Evolutionary conservation across 2,888 invertebrate genomes (phyloP), one percentile per base, ranked within the genome.

Genomic region (Diarsia dahlii): DNA sequence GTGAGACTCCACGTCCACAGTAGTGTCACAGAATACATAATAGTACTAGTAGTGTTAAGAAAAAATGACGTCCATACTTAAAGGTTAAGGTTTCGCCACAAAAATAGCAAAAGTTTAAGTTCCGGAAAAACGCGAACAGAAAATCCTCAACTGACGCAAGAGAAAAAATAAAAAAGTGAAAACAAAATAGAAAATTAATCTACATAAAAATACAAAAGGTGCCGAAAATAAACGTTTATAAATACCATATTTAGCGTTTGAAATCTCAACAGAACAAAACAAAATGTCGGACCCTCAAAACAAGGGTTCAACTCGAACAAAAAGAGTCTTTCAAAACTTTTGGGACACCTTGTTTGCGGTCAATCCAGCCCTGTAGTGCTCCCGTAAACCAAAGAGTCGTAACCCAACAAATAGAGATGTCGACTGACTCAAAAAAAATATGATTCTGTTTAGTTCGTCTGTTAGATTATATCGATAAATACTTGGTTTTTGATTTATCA

Each of bases 241-340:
- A 78, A 78, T 18, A 54, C 12, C 20, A 28, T 62, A 69, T 78
- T 69, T 48, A 78, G 52, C 71, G n/a, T 62, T 48, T 50, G 9
- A 48, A 50, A 50, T 48, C n/a, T 75, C 46, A 15, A 77, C 71
- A 70, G 72, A 52, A 45, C 58, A 54, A 65, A 50, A 28, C 52
- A 54, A 58, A 65, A 50, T 13, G 18, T 48, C 12, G 50, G 45
- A 6, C 34, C 10, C 20, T 34, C n/a, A 20, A 39, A 34, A 9
- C 58, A 3, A 48, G 56, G 23, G 8, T 50, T 34, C 10, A 60
- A 69, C 39, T 65, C 10, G 54, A 67, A 68, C 63, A 76, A 65
- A 60, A 77, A 77, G 63, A 68, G 34, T 60, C 60, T 82, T 64
- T 23, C 20, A 82, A 80, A 79, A 70, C 34, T 70, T 80, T 39